Conservation (phyloP, 2,113 vertebrate species). For the Pica pica region DNA sequence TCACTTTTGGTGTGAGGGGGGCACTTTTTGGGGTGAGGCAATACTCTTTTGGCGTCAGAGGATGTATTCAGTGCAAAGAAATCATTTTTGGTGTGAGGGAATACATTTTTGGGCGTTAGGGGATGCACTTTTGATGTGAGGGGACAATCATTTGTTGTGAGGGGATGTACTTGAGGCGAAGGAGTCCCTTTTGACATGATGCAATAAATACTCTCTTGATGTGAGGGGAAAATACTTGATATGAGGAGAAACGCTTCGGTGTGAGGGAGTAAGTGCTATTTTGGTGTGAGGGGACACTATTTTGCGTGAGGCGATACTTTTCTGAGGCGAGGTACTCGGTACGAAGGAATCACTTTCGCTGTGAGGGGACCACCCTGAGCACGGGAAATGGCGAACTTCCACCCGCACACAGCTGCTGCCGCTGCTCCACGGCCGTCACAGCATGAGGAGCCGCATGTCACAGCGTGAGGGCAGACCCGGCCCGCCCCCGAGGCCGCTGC, state of each 20-base stretch:
- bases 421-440: rapidly evolving
- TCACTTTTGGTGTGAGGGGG: not conserved
- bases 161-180: no score
- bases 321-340: rapidly evolving
- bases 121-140: not conserved
- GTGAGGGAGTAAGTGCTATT: not conserved
- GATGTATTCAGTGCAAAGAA: not conserved
- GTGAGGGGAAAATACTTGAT: no score
- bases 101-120: not conserved
- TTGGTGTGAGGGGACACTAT: rapidly evolving
- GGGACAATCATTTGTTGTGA: no score
- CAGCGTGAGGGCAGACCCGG: rapidly evolving
- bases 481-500: not conserved
- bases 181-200: not conserved
- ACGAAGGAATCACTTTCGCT: rapidly evolving
- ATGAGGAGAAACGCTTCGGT: rapidly evolving
- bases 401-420: rapidly evolving
- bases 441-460: rapidly evolving
- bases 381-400: rapidly evolving
- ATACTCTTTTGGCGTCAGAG: not conserved
- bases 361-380: not conserved
- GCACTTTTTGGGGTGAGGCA: no score
- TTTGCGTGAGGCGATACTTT: no score
- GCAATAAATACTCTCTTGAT: not conserved
- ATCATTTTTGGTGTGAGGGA: not conserved